Base-by-base conservation (phyloP, 1,140 invertebrate genomes). In the Drosophila sturtevanti region DNA sequence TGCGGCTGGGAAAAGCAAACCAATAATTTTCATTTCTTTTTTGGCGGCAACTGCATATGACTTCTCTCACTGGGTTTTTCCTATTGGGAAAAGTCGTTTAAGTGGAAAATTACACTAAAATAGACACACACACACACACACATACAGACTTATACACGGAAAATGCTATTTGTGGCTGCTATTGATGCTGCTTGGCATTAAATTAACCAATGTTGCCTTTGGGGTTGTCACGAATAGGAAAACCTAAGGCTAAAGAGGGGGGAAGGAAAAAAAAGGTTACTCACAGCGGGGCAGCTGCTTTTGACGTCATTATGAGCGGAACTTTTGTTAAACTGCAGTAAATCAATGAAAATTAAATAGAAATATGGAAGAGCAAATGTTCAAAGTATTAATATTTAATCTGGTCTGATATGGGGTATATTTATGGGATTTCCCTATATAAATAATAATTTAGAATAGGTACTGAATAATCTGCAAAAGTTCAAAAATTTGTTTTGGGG, bases 41-140 rank as follows among this genome's bases (percentile, higher is more conserved):
- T 78, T 85, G 65, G 68, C 81, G 86, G 82, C 55, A 38, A 44
- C 61, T 64, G 38, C 69, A 63, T 51, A 70, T 77, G 74, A 70
- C 65, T 76, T 81, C 48, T 81, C 48, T 81, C 61, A 37, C 48
- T 37, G 38, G 34, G 35, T 35, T 60, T 54, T 38, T 55, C 37
- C 51, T 38, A 48, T 51, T 59, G 64, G 44, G n/a, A 76, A 71
- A 87, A 79, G 16, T 41, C 79, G 79, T 74, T 89, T 89, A 77
- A 70, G 84, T 79, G 84, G 84, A 82, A 87, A 87, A 87, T 87
- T 87, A 77, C 76, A 70, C 84, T 87, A 80, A 89, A 87, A 87
- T 87, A 87, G 84, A 89, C 84, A 82, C 84, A 79, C 41, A 44
- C n/a, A 18, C 31, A 34, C 41, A 48, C 41, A 48, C 34, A 35